These are phyloP conservation scores for Eueremaeus valkanovi DNA, from an alignment of 2,888 invertebrate species.

Conservation along the genomic window DNA sequence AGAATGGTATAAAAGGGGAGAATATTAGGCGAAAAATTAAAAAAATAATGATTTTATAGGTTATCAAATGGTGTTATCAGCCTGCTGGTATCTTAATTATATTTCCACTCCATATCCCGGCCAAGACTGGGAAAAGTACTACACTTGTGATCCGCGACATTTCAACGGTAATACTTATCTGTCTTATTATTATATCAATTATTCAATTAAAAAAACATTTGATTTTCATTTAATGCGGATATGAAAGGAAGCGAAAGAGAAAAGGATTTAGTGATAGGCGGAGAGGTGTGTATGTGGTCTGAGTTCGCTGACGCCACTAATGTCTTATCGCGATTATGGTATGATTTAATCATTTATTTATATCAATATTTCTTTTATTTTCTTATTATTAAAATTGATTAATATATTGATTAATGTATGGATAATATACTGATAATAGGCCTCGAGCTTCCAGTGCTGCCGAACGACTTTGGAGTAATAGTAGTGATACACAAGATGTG, in stretches of 20 bases:
- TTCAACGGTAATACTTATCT: constrained; percentile 43
- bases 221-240: no score
- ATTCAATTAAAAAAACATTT: background rate
- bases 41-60: constrained; percentile 53
- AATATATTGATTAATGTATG: no score
- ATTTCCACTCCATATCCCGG: constrained; percentile 58
- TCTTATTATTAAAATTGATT: no score
- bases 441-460: constrained; percentile 80
- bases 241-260: constrained; percentile 46
- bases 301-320: constrained; percentile 72
- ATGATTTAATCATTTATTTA: no score
- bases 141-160: constrained; percentile 48
- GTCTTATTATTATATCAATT: background rate
- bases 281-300: constrained; percentile 89
- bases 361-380: no score
- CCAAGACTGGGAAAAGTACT: constrained; percentile 67
- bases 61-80: constrained; percentile 66
- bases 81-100: constrained; percentile 84
- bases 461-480: constrained; percentile 72
- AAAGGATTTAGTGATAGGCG: constrained; percentile 61
- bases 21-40: background rate
- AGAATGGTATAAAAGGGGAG: background rate
- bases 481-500: constrained; percentile 50
- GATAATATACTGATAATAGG: constrained; percentile 42
- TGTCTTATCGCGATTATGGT: constrained; percentile 63